Base-by-base conservation (phyloP, 2,888 invertebrate genomes). In the Bibio marci region DNA sequence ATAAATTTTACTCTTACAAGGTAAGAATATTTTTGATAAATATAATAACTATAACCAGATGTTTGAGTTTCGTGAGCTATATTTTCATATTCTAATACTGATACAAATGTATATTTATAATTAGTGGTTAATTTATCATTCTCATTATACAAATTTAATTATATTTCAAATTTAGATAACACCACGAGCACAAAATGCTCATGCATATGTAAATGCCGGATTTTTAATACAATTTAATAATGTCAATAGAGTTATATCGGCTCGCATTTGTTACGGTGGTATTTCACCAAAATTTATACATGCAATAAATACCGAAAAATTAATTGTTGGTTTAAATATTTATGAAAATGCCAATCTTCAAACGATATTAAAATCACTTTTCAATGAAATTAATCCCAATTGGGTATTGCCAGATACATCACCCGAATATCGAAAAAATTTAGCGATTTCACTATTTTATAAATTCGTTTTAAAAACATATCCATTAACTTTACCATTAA, bases 171-270 rank as follows among this genome's bases (percentile, higher is more conserved):
- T 6, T 7, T 18, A 33, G 80, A 75, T 82, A 46, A 79, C 78
- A 71, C 73, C 76, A 0, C 62, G 80, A 45, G 72, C 76, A 1
- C 80, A 80, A 62, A 81, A 81, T 52, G 72, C 80, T 0, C 80
- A 80, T 48, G 81, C 82, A 0, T 71, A 77, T 44, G 73, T 85
- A 0, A 82, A 82, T 52, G 80, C 80, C 1, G 83, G 76, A 2
- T 81, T 83, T 51, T 56, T 71, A 3, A 67, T 80, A 45, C 67
- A 71, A 56, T 45, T 81, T 30, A 55, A 66, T 36, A 46, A 65
- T 43, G 52, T 67, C 44, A 56, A 67, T 44, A 56, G 68, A 32
- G 52, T 70, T 1, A 43, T 55, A 17, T 59, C 60, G n/a, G 73
- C 75, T 2, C 58, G 64, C 17, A 64, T 78, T 10, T 66, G 72